Base-by-base conservation (phyloP, 1,140 invertebrate species). In the Cotesia vestalis region DNA sequence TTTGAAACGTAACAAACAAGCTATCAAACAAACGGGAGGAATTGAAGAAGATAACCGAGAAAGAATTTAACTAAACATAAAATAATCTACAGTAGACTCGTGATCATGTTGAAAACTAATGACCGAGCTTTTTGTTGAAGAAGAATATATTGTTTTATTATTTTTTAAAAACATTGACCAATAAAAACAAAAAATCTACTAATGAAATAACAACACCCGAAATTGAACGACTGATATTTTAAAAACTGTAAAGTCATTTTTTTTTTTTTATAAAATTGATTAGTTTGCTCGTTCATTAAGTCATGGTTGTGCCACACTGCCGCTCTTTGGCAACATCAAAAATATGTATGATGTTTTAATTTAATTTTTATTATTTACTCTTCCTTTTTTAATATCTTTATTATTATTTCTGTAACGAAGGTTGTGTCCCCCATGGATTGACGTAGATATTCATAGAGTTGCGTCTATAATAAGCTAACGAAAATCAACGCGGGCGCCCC, bases 301-400 rank as follows among this genome's bases (percentile, higher is more conserved):
- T 82, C 80, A 80, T 79, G 81, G 81, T 81, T 82, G 81, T 82
- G 81, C 79, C 77, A 81, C 79, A 80, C 80, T 81, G 81, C 78
- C 80, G 75, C 73, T 77, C 72, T 71, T 68, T 60, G 78, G 78
- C 76, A 76, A 72, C 70, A 64, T 62, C 38, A 55, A 74, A 57
- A 66, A 66, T 46, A 70, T 34, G 34, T 60, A 20, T 66, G 38
- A 38, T 72, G 34, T 69, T 69, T 57, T 69, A 35, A 62, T 71
- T 66, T 69, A 27, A 5, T 40, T 40, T 11, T 46, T 46, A 46
- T 46, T 9, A 6, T 46, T 46, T 46, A 8, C 9, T 40, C 9
- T 46, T 46, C 3, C 11, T 46, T 46, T 46, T 9, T 9, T 46
- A 9, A 9, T 46, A 46, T 11, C 11, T 0, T 46, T 46, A 11